A percentile compares a stretch with the other conserved stretches of the same genome.
These are phyloP conservation scores for Andrena chrysosceles DNA, from an alignment of 2,888 invertebrate genomes.

Conservation along the genomic window DNA sequence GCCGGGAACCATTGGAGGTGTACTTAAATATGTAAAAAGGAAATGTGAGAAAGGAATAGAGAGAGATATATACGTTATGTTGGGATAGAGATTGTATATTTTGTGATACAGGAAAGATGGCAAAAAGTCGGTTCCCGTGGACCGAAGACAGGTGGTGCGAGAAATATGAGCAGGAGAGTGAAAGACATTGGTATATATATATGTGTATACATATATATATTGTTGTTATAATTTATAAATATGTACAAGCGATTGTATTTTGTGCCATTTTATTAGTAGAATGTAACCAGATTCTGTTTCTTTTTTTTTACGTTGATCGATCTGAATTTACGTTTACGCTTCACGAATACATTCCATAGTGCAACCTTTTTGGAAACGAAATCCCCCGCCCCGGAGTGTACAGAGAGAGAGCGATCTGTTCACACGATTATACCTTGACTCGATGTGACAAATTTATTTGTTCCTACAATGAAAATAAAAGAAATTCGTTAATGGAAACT, in stretches of 20 bases:
- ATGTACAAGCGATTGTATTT: conserved; percentile 72
- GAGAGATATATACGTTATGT: conserved; percentile 72
- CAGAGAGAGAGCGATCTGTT: conserved; percentile 52
- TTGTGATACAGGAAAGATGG: conserved; percentile 78
- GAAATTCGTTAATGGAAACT: conserved; percentile 71
- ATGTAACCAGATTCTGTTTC: conserved; percentile 64
- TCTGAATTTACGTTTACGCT: conserved; percentile 58
- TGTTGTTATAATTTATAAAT: conserved; percentile 74
- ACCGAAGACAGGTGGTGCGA: conserved; percentile 22
- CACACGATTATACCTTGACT: conserved; percentile 71
- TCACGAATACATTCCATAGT: conserved; percentile 53
- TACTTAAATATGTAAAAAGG: conserved; percentile 69
- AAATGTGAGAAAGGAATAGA: conserved; percentile 57
- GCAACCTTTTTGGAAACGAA: conserved; percentile 32
- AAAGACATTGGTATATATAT: conserved; percentile 58
- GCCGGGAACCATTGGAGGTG: conserved; percentile 50
- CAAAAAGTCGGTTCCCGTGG: conserved; percentile 20
- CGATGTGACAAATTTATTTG: conserved; percentile 80
- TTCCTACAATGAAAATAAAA: conserved; percentile 78
- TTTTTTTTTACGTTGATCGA: conserved; percentile 62
- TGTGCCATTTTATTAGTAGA: conserved; percentile 77
- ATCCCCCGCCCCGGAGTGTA: conserved; percentile 35
- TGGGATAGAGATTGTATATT: conserved; percentile 81
- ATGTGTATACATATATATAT: conserved; percentile 57
- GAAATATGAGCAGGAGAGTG: conserved; percentile 48